A percentile compares a stretch with the other conserved stretches of the same genome.
phyloP scores from a whole-genome alignment of 2,888 invertebrate species.

The Nebria salina region DNA sequence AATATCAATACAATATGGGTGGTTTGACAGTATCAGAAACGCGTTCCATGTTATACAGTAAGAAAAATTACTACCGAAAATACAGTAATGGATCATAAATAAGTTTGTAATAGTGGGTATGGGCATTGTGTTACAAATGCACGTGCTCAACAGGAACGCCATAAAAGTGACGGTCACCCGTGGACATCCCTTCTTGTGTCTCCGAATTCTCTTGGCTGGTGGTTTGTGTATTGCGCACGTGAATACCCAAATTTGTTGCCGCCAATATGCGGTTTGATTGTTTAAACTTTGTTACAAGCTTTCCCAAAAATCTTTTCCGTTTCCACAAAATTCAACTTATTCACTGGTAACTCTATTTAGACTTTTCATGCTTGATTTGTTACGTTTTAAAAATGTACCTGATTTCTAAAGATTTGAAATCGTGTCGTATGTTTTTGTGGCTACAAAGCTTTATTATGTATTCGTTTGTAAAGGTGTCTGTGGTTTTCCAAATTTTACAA shows the following conservation, averaged over 20 bases:
- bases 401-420: neutral
- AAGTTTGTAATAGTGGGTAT: constrained; percentile 35
- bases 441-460: neutral
- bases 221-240: neutral
- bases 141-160: constrained; percentile 28
- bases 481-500: neutral
- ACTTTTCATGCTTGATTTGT: constrained; percentile 20
- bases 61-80: constrained; percentile 46
- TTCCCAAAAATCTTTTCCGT: constrained; percentile 18
- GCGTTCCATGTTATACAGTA: constrained; percentile 40
- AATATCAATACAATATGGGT: neutral
- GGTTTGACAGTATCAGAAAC: constrained; percentile 32
- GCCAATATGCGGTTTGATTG: constrained; percentile 19
- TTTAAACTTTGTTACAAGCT: neutral
- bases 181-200: constrained; percentile 1
- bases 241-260: constrained; percentile 39
- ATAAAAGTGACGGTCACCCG: constrained; percentile 35
- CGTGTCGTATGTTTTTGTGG: neutral
- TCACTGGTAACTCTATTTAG: neutral
- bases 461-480: neutral
- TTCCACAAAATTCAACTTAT: constrained; percentile 10
- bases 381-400: neutral
- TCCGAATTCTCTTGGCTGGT: constrained; percentile 15
- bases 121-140: constrained; percentile 25
- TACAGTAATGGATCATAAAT: constrained; percentile 46